Percentiles rank a stretch among this genome's conserved stretches.
Evolutionary conservation across 2,888 invertebrate genomes (phyloP).

Genomic region (Yponomeuta malinellus): DNA sequence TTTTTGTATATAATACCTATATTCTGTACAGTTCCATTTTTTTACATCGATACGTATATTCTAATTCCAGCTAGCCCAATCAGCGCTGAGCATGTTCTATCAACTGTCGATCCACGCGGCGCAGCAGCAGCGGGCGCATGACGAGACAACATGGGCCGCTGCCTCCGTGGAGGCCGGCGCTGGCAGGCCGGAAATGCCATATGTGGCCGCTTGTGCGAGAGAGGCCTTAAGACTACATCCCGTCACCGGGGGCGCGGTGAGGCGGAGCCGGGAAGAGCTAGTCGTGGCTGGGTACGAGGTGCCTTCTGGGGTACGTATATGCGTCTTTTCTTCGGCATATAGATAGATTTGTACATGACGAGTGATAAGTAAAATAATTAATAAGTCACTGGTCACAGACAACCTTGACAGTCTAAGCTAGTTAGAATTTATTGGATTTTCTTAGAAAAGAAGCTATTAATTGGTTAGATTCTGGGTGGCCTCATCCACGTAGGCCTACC

Average conservation of each 20-base stretch:
- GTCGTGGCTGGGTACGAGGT: constrained; percentile 56
- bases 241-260: constrained; percentile 58
- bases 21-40: too few species aligned
- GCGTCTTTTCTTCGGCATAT: neutral
- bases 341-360: constrained; percentile 41
- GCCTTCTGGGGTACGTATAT: constrained; percentile 54
- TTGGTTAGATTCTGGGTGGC: too few species aligned
- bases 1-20: too few species aligned
- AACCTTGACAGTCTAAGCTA: too few species aligned
- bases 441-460: too few species aligned
- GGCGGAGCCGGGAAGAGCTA: constrained; percentile 44
- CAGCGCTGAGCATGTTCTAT: constrained; percentile 59
- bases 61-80: constrained; percentile 52
- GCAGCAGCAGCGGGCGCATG: constrained; percentile 59
- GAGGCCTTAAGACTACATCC: constrained; percentile 63
- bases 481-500: too few species aligned
- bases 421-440: too few species aligned
- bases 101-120: constrained; percentile 63
- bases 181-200: constrained; percentile 38
- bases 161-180: constrained; percentile 47
- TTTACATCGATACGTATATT: neutral
- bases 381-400: too few species aligned
- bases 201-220: constrained; percentile 46
- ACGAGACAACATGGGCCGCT: constrained; percentile 53
- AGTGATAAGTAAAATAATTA: too few species aligned